Percentiles rank a stretch among this genome's conserved stretches.
phyloP scores from a whole-genome alignment of 1,140 invertebrate species.

The Penaeus japonicus region DNA sequence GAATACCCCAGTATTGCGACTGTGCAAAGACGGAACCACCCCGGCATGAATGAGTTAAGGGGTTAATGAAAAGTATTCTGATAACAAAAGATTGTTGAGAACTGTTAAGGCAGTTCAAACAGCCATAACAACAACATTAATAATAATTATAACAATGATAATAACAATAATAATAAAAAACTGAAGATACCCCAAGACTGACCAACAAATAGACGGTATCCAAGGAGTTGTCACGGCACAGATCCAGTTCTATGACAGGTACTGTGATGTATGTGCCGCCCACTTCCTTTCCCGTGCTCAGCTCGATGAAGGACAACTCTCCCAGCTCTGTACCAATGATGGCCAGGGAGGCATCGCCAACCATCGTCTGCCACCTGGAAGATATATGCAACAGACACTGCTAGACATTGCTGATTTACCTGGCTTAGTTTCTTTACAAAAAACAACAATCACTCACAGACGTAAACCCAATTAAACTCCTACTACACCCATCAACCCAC shows the following conservation, averaged over 20 bases:
- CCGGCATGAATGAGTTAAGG: no score
- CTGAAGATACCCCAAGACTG: constrained; percentile 59
- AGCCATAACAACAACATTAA: no score
- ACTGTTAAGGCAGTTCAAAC: no score
- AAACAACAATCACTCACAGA: neutral
- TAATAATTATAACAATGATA: no score
- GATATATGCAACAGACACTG: neutral
- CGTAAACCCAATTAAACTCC: neutral
- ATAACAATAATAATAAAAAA: no score
- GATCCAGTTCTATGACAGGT: constrained; percentile 69
- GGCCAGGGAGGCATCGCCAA: constrained; percentile 71
- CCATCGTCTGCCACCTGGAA: constrained; percentile 73
- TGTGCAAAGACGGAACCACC: no score
- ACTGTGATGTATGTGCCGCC: constrained; percentile 72
- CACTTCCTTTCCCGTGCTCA: constrained; percentile 74
- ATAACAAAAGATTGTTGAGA: no score
- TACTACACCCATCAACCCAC: neutral
- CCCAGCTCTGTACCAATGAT: constrained; percentile 78
- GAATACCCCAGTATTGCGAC: no score
- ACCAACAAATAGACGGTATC: constrained; percentile 75
- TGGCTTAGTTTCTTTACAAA: neutral
- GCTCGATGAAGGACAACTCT: constrained; percentile 75
- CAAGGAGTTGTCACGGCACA: constrained; percentile 75
- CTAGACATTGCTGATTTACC: neutral
- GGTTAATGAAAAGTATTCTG: no score